Evolutionary conservation across 2,888 invertebrate genomes (phyloP), one percentile per base, ranked within the genome.

Genomic region (Laothoe populi): DNA sequence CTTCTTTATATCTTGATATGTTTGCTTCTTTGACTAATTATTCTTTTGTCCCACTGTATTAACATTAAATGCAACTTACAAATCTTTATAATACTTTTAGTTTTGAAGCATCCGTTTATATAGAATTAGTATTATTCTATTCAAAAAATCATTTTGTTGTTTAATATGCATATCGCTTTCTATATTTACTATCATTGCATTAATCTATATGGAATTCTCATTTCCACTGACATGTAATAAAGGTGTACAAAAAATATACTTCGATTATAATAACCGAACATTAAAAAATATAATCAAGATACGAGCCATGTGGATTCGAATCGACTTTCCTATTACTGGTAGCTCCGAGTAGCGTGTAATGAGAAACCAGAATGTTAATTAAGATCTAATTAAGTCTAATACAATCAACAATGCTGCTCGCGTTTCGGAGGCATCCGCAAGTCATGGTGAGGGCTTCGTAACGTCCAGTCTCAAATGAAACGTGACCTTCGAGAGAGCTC

Each of bases 331-430:
- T 88, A 91, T 90, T 86, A 90, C 82, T 87, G 82, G 90, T 90
- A 90, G 91, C 89, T 79, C 79, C 75, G 89, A 88, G 87, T 83
- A 90, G 88, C 92, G 90, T 91, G 91, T 92, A 92, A 92, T 92
- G 89, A 92, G 92, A 92, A 91, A 90, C 87, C 88, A 87, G 88
- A 92, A 92, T 90, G 90, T 90, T 92, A 92, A 92, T 92, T 92
- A 92, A 90, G 91, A 90, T 90, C 90, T 90, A 92, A 92, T 92
- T 90, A 92, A 90, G 81, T 91, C 87, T 92, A 92, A 92, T 92
- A 92, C 91, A 92, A 91, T 91, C 92, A 91, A 90, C 90, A 90
- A 92, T 88, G 90, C 87, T 89, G 89, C 88, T 86, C 84, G 89
- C 89, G 86, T 88, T 88, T 83, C 85, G 85, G 84, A 84, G 84